Evolutionary conservation across 2,888 invertebrate genomes (phyloP).

Genomic region (Salticus scenicus): DNA sequence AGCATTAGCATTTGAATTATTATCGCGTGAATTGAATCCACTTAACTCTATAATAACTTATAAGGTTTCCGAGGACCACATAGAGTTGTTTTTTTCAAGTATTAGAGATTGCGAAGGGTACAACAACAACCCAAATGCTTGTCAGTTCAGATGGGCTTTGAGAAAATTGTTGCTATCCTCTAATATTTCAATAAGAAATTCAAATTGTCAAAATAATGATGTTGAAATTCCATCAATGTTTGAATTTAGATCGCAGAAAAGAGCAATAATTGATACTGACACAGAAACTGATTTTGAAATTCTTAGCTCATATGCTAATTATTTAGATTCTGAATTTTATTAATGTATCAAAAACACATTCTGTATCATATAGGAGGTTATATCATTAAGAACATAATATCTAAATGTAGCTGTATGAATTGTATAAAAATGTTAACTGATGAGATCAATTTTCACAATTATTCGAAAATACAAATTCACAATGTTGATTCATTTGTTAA

Average conservation of each 20-base stretch:
- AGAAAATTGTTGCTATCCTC: too few relatives aligned
- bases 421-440: too few relatives aligned
- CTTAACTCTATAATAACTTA: not conserved
- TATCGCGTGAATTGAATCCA: not conserved
- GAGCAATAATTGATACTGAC: not conserved
- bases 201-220: not conserved
- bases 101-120: not conserved
- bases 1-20: not conserved
- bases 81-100: slow-evolving; percentile 15
- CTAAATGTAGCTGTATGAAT: too few relatives aligned
- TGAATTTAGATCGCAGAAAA: not conserved
- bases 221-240: not conserved
- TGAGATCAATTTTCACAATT: too few relatives aligned
- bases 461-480: not conserved
- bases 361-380: slow-evolving; percentile 7
- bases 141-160: too few relatives aligned
- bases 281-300: not conserved
- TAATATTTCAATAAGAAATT: slow-evolving; percentile 16
- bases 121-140: slow-evolving; percentile 7
- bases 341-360: not conserved
- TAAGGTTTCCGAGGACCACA: slow-evolving; percentile 9
- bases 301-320: too few relatives aligned
- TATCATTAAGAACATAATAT: not conserved
- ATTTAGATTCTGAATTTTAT: not conserved
- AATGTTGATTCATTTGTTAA: not conserved